phyloP scores from a whole-genome alignment of 2,113 vertebrate species.

The Anser brachyrhynchus region DNA sequence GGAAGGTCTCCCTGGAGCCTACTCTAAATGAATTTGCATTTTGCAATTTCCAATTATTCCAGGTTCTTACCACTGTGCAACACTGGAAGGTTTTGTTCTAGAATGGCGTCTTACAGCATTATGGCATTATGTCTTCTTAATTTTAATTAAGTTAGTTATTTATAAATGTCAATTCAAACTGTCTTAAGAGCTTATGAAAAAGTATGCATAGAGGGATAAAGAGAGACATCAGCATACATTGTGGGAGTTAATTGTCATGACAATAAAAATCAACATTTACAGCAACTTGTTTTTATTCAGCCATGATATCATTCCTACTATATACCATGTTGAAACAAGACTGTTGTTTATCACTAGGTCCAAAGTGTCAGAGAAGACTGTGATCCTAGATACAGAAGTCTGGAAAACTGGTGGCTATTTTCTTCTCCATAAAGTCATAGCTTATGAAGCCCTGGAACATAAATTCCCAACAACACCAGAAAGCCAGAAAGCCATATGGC shows the following conservation, averaged over 20 bases:
- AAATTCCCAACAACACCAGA: slow-evolving; percentile 18
- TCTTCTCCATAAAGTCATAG: not conserved
- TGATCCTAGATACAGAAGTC: not conserved
- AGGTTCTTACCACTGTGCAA: not conserved
- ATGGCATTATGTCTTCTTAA: not conserved
- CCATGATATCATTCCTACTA: not conserved
- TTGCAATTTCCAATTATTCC: not conserved
- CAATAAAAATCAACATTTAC: not conserved
- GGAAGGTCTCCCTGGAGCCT: no score
- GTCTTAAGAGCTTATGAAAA: not conserved
- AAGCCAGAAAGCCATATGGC: slow-evolving; percentile 32
- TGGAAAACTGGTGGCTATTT: not conserved
- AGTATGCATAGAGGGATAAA: not conserved
- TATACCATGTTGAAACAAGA: not conserved
- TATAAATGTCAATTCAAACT: not conserved
- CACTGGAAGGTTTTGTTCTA: not conserved
- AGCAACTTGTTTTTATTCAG: not conserved
- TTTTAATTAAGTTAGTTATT: not conserved
- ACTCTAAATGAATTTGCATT: not conserved
- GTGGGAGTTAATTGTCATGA: not conserved
- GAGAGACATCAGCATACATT: not conserved
- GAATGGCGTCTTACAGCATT: not conserved
- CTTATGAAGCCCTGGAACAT: not conserved
- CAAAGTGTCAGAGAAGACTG: not conserved
- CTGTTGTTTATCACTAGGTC: not conserved